Conservation (phyloP, 2,888 invertebrate species). For the Synergus laeviventris region DNA sequence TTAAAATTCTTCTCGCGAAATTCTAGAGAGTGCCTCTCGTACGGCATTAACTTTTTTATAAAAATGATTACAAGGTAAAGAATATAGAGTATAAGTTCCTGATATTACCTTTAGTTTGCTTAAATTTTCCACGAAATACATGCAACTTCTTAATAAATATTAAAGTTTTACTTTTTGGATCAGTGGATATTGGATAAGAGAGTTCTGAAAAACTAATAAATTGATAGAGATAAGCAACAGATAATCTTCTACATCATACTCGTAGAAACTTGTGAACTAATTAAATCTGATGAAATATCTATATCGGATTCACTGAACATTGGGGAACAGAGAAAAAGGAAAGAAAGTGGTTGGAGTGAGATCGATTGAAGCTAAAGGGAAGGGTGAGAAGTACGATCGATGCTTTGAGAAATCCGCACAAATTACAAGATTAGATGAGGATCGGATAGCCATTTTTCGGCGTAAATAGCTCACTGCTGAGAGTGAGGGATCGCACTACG, state of each 20-base stretch:
- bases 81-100: no score
- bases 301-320: neutral
- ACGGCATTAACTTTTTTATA: no score
- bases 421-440: slow-evolving; percentile 63
- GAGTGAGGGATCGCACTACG: slow-evolving; percentile 54
- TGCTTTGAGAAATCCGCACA: slow-evolving; percentile 58
- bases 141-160: neutral
- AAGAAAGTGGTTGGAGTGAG: neutral
- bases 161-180: neutral
- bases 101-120: no score
- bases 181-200: neutral
- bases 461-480: slow-evolving; percentile 57
- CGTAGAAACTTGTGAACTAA: neutral
- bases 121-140: no score
- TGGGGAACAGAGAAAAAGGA: neutral
- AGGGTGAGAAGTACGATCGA: slow-evolving; percentile 49
- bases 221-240: neutral
- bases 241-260: neutral
- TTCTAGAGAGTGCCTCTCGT: no score
- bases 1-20: no score
- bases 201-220: neutral
- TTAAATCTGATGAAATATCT: neutral
- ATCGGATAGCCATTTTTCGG: slow-evolving; percentile 57
- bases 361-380: slow-evolving; percentile 35
- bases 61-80: no score